Evolutionary conservation across 1,140 invertebrate genomes (phyloP), one percentile per base, ranked within the genome.

Genomic region (Drosophila mojavensis): DNA sequence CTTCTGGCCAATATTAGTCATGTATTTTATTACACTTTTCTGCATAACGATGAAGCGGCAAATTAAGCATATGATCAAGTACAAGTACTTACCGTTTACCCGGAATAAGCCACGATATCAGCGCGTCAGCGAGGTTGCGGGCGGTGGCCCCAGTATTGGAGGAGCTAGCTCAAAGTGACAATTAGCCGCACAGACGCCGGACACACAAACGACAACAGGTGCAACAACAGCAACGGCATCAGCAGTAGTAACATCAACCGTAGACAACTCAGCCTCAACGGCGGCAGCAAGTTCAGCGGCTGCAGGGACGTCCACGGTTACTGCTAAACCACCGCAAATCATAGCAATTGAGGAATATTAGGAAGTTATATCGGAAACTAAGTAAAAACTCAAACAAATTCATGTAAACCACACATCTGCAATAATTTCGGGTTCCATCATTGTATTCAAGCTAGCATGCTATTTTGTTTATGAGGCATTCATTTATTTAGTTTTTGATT

Each of bases 1-100:
- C 81, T 99, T 99, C 93, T 99, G 99, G 99, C 99, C 99, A 51
- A 99, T 99, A 79, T 94, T 99, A 90, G 98, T 99, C 66, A 98
- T 99, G 96, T 99, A 99, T 93, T 99, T 99, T 93, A 97, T 99
- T 90, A 98, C 98, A 43, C 93, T 99, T 72, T 98, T 99, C 92
- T 97, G 97, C 93, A 97, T 99, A 82, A 99, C 99, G 54, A 99
- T 99, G 99, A 99, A 99, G 93, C 95, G 98, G 91, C 99, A 99
- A 95, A 99, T 99, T 84, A 99, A 97, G 98, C 99, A 99, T 94
- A 99, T 99, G 99, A 98, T 99, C 84, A 99, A 98, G 93, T 99
- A 99, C 93, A 96, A 96, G 93, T 99, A 99, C 93, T 94, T 99
- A 92, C 99, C 99, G 66, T 99, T 99, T 93, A 99, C 98, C 36